Conservation (phyloP, 2,888 invertebrate genomes). For the Dryobota labecula region DNA sequence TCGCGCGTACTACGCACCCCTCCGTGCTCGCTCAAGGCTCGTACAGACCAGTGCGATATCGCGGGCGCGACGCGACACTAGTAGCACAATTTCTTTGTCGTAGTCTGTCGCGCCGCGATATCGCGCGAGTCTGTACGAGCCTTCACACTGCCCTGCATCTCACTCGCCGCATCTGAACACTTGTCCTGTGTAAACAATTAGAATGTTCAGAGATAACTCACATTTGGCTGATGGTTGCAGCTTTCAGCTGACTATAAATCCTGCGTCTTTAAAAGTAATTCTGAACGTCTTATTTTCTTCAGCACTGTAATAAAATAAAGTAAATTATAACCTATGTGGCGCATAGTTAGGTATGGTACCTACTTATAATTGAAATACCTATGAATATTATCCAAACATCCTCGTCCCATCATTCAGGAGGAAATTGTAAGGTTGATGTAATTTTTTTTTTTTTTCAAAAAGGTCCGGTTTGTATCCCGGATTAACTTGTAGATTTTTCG, state of each 20-base stretch:
- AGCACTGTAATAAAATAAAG: not conserved
- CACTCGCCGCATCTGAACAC: not conserved
- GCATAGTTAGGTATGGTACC: too few species aligned
- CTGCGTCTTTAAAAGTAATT: conserved; percentile 1
- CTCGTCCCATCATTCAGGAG: too few species aligned
- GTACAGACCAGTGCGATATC: too few species aligned
- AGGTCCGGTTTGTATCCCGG: not conserved
- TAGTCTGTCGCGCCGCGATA: too few species aligned
- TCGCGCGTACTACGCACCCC: conserved; percentile 33
- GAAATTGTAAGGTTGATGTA: not conserved
- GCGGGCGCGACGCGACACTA: too few species aligned
- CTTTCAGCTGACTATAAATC: not conserved
- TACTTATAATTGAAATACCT: not conserved
- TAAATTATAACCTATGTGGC: not conserved
- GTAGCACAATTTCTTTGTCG: too few species aligned
- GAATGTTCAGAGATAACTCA: not conserved
- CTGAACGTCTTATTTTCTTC: not conserved
- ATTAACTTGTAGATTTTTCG: not conserved
- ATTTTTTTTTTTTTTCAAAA: too few species aligned
- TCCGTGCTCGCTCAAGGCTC: not conserved
- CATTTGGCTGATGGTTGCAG: not conserved
- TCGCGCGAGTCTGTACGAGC: too few species aligned
- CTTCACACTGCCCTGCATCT: not conserved
- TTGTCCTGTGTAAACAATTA: not conserved
- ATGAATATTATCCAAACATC: not conserved